Base-by-base conservation (phyloP, 1,140 invertebrate species). In the Holcopasites calliopsidis region DNA sequence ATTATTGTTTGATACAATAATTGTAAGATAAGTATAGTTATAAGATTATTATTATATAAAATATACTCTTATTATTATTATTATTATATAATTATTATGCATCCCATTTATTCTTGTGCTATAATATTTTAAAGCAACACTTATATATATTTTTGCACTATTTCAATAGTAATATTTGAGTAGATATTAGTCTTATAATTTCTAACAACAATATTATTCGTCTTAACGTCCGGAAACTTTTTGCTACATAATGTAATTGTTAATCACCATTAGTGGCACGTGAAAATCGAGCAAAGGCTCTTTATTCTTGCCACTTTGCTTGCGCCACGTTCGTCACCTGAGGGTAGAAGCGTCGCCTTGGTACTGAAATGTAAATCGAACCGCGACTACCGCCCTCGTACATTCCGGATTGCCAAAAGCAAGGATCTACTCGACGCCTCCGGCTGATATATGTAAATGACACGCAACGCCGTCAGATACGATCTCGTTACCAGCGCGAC, bases 391-490 rank as follows among this genome's bases (percentile, higher is more conserved):
- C 55, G 50, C 70, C 74, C 61, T 55, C 70, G 21, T 61, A 52
- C 61, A 72, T 71, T 80, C 50, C 57, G 72, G 57, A 83, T 81
- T 76, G 72, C 74, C 77, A 72, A 70, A 84, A 82, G 86, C 86
- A 82, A 85, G 80, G 80, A 86, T 84, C 83, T 44, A 60, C 66
- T 74, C 77, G 80, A 82, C 50, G 84, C 88, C 86, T 80, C 65
- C 52, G 77, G 86, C 85, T 82, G 84, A 86, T 83, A 87, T 89
- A 90, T 89, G 89, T 85, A 90, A 90, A 90, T 90, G 89, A 86
- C 87, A 88, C 85, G 85, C 82, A 85, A 76, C 77, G 78, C 76
- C 69, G 77, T 85, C 82, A 81, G 84, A 87, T 87, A 87, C 74
- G 85, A 88, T 87, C 86, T 88, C 83, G 85, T 88, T 88, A 87